A percentile compares a stretch with the other conserved stretches of the same genome.
Conservation (phyloP, 2,113 vertebrate genomes). For the Ptilonorhynchus violaceus region DNA sequence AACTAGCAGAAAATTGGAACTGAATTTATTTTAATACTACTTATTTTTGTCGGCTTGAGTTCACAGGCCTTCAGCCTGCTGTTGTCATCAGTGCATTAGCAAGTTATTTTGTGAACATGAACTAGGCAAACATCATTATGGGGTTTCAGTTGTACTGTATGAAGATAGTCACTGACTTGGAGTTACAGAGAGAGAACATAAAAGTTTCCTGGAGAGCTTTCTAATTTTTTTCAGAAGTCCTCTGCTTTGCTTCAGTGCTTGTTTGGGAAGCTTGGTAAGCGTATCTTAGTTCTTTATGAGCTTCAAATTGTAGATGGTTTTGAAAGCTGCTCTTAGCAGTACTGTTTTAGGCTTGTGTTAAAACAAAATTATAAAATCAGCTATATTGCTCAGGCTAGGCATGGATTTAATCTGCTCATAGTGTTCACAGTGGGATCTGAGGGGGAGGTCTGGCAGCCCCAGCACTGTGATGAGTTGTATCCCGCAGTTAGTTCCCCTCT, state of each 20-base stretch:
- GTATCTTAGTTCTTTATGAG: background rate
- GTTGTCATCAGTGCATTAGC: background rate
- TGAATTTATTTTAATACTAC: background rate
- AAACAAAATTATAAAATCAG: background rate
- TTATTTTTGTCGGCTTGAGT: background rate
- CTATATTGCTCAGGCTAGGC: background rate
- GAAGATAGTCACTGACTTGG: background rate
- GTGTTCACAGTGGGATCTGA: background rate
- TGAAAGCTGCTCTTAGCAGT: background rate
- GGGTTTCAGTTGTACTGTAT: background rate
- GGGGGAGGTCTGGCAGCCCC: background rate
- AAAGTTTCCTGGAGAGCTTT: background rate
- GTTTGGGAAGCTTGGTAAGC: background rate
- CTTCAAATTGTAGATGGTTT: background rate
- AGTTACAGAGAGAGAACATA: background rate
- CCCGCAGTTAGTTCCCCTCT: background rate
- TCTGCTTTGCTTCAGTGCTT: background rate
- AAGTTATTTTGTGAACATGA: background rate
- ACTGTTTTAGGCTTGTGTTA: background rate
- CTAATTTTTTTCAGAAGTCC: background rate
- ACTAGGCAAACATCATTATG: background rate
- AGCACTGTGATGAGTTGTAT: background rate
- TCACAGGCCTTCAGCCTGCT: background rate
- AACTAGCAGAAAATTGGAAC: background rate
- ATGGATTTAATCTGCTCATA: background rate